These are phyloP conservation scores for Carassius carassius DNA, from an alignment of 2,113 vertebrate species.

Conservation along the genomic window DNA sequence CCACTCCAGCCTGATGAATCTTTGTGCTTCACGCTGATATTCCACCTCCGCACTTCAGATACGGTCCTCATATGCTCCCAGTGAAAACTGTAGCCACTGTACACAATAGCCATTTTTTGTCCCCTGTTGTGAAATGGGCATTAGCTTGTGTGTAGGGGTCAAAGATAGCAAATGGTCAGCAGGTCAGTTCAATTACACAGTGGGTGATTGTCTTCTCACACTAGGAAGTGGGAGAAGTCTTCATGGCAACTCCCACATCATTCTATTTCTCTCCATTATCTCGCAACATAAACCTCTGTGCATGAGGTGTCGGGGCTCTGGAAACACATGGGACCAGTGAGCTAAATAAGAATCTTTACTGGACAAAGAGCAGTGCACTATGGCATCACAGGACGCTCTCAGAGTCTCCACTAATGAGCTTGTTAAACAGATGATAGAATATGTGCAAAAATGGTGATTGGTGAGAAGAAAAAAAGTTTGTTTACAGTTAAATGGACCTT, in stretches of 20 bases:
- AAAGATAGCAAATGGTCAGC: slow-evolving; percentile 55
- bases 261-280: slow-evolving; percentile 46
- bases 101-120: slow-evolving; percentile 43
- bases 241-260: slow-evolving; percentile 51
- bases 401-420: slow-evolving; percentile 29
- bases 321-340: slow-evolving; percentile 32
- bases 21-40: slow-evolving; percentile 44
- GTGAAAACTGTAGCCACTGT: slow-evolving; percentile 29
- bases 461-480: slow-evolving; percentile 20
- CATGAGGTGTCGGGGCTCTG: slow-evolving; percentile 9
- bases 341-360: slow-evolving; percentile 37
- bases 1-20: slow-evolving; percentile 41
- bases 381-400: slow-evolving; percentile 15
- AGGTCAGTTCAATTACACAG: slow-evolving; percentile 62
- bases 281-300: slow-evolving; percentile 31
- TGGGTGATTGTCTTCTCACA: slow-evolving; percentile 49
- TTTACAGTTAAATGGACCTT: neutral
- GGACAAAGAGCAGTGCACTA: slow-evolving; percentile 22
- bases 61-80: neutral
- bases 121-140: slow-evolving; percentile 46
- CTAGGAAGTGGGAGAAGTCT: slow-evolving; percentile 41
- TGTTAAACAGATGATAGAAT: slow-evolving; percentile 42
- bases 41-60: slow-evolving; percentile 38
- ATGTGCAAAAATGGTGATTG: neutral
- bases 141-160: slow-evolving; percentile 43